Evolutionary conservation across 2,888 invertebrate genomes (phyloP).

Genomic region (Chymomyza procnemis): DNA sequence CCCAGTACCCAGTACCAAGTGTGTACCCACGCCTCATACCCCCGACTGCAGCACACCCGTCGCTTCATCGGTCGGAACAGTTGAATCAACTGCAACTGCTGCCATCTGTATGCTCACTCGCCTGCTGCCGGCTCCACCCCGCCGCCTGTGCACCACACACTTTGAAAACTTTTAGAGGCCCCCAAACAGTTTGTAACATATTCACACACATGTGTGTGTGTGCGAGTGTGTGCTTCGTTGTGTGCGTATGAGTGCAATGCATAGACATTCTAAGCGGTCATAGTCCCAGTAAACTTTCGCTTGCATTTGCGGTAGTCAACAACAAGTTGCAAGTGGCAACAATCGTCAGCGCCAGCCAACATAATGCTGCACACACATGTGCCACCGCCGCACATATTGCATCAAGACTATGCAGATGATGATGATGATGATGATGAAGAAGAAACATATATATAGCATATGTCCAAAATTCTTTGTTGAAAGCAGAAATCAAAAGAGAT

Average conservation of each 20-base stretch:
- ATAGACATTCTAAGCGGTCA: constrained; percentile 72
- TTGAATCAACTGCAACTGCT: background rate
- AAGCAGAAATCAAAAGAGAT: too few relatives aligned
- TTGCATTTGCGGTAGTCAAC: constrained; percentile 42
- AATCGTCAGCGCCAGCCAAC: background rate
- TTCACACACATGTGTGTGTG: constrained; percentile 7
- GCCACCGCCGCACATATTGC: too few relatives aligned
- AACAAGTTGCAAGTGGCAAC: background rate
- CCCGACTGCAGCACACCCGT: background rate
- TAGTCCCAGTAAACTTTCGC: constrained; percentile 74
- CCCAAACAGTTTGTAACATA: background rate
- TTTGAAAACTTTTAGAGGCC: background rate
- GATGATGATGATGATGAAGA: too few relatives aligned
- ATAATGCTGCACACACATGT: background rate
- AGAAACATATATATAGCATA: background rate
- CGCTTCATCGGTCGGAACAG: background rate
- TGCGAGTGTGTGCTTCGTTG: constrained; percentile 26
- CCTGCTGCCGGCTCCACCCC: background rate
- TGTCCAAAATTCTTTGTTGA: background rate
- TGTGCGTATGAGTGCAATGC: constrained; percentile 27
- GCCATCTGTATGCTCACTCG: background rate
- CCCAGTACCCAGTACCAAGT: background rate
- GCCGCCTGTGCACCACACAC: too few relatives aligned
- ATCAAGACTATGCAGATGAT: too few relatives aligned
- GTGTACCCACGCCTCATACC: constrained; percentile 3